Percentiles rank a stretch among this genome's conserved stretches.
Evolutionary conservation across 2,888 invertebrate species (phyloP).

Genomic region (Mesopsocus fuscifrons): DNA sequence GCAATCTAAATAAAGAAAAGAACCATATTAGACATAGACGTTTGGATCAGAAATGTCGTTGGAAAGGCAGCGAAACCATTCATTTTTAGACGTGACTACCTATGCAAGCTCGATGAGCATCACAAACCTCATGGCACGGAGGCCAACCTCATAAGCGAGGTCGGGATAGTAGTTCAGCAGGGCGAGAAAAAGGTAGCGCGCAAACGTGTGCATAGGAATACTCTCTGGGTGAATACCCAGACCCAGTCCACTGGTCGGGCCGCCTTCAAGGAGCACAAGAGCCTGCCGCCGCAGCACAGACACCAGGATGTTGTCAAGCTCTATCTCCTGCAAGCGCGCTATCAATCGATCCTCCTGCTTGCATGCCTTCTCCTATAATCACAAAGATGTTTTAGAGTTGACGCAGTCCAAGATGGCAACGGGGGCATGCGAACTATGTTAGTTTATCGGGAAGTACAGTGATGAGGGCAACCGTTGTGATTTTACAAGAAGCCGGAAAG

Average conservation of each 20-base stretch:
- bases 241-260: conserved; percentile 55
- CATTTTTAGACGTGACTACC: too few species aligned
- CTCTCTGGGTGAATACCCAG: conserved; percentile 60
- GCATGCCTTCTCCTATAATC: conserved; percentile 37
- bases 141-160: conserved; percentile 57
- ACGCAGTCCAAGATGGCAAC: too few species aligned
- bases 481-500: too few species aligned
- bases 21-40: not conserved
- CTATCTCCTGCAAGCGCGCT: conserved; percentile 52
- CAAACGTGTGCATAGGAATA: conserved; percentile 71
- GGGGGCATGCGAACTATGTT: too few species aligned
- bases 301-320: conserved; percentile 48
- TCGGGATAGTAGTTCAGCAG: conserved; percentile 55
- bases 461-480: too few species aligned
- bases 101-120: too few species aligned
- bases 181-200: conserved; percentile 57
- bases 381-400: too few species aligned
- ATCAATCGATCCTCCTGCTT: conserved; percentile 63
- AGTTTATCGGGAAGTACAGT: too few species aligned
- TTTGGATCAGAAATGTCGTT: too few species aligned
- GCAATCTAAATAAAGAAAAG: conserved; percentile 30
- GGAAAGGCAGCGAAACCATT: too few species aligned
- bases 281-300: conserved; percentile 49
- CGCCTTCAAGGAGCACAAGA: conserved; percentile 49
- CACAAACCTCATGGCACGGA: conserved; percentile 60